phyloP scores from a whole-genome alignment of 2,888 invertebrate genomes.

The Neria commutata region DNA sequence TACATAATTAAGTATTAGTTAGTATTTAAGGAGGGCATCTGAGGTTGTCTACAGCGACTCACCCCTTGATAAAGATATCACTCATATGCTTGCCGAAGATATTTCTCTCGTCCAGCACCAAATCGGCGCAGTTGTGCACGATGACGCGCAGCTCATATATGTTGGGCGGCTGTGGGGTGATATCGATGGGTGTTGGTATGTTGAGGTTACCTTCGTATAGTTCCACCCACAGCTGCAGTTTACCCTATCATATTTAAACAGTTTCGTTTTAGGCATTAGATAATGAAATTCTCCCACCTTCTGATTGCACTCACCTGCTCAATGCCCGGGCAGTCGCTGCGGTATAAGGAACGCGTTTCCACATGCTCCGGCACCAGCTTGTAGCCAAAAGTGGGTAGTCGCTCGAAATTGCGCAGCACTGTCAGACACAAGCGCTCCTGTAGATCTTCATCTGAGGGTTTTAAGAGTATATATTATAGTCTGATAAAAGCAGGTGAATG shows the following conservation, averaged over 20 bases:
- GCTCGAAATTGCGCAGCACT: slow-evolving; percentile 76
- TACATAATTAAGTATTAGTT: no score
- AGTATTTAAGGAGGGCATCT: no score
- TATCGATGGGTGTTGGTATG: slow-evolving; percentile 76
- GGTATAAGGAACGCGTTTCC: slow-evolving; percentile 81
- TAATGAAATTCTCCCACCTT: background rate
- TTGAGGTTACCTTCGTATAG: slow-evolving; percentile 71
- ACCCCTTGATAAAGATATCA: slow-evolving; percentile 80
- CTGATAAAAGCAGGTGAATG: background rate
- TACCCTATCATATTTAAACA: slow-evolving; percentile 68
- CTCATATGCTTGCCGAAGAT: slow-evolving; percentile 77
- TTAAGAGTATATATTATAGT: no score
- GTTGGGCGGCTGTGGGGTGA: slow-evolving; percentile 73
- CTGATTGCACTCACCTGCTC: slow-evolving; percentile 76
- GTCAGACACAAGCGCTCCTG: slow-evolving; percentile 79
- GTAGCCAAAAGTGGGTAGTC: slow-evolving; percentile 78
- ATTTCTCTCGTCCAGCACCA: slow-evolving; percentile 72
- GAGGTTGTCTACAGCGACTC: slow-evolving; percentile 37
- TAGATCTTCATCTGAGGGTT: slow-evolving; percentile 63
- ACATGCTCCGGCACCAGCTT: slow-evolving; percentile 89
- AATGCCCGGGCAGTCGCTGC: slow-evolving; percentile 74
- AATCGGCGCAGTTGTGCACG: slow-evolving; percentile 70
- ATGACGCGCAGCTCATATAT: slow-evolving; percentile 73
- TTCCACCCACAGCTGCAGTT: slow-evolving; percentile 89
- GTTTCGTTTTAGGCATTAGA: background rate